These are phyloP conservation scores for Musca vetustissima DNA, from an alignment of 1,140 invertebrate genomes.

Conservation along the genomic window DNA sequence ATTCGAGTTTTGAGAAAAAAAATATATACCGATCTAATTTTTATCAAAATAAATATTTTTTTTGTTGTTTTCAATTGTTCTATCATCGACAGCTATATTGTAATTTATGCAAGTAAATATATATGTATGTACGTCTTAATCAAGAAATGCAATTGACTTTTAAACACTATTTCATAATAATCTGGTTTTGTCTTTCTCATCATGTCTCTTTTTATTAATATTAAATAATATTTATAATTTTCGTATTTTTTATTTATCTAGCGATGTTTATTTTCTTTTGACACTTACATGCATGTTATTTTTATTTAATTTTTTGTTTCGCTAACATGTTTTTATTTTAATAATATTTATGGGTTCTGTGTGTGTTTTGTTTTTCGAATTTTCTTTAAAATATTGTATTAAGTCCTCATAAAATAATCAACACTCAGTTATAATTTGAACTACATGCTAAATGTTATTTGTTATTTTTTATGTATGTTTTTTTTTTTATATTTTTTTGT, in stretches of 20 bases:
- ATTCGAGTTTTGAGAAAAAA: no score
- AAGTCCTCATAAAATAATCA: slow-evolving; percentile 16
- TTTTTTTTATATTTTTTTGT: slow-evolving; percentile 32
- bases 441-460: slow-evolving; percentile 18
- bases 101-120: background rate
- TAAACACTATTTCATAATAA: slow-evolving; percentile 13
- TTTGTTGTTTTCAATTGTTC: slow-evolving; percentile 20
- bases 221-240: background rate
- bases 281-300: slow-evolving; percentile 20
- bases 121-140: slow-evolving; percentile 4
- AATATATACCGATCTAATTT: no score
- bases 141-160: slow-evolving; percentile 24
- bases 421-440: slow-evolving; percentile 26
- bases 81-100: slow-evolving; percentile 10
- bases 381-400: background rate
- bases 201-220: no score
- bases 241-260: background rate
- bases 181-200: background rate
- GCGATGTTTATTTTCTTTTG: slow-evolving; percentile 5
- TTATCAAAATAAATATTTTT: slow-evolving; percentile 17
- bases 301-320: background rate
- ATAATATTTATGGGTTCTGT: background rate
- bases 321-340: slow-evolving; percentile 16
- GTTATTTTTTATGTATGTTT: slow-evolving; percentile 1
- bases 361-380: background rate